Percentiles rank a stretch among this genome's conserved stretches.
Evolutionary conservation across 37 sponge, comb jelly and placozoan genomes (phyloP).

Genomic region (Halisarca cf. caerulea): DNA sequence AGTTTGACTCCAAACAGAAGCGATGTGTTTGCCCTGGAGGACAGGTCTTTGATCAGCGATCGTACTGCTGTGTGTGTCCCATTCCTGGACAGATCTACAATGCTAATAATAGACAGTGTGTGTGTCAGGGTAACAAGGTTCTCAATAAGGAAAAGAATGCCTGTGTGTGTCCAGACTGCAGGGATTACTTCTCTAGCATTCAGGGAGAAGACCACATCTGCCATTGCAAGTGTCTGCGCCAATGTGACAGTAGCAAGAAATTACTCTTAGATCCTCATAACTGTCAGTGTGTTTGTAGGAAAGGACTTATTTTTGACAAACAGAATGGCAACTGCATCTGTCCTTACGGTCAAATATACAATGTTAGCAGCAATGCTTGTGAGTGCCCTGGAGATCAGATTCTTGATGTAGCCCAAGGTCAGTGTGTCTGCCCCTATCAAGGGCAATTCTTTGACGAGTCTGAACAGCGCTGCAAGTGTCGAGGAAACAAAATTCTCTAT

Average conservation of each 20-base stretch:
- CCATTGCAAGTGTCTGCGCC: neutral
- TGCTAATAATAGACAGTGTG: neutral
- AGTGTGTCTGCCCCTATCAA: neutral
- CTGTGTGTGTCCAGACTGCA: neutral
- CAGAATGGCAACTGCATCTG: neutral
- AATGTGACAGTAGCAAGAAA: neutral
- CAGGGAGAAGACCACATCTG: neutral
- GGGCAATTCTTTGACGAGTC: slow-evolving; percentile 1
- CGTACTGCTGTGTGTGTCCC: neutral
- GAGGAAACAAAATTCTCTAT: neutral
- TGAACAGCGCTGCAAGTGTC: neutral
- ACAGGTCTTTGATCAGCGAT: neutral
- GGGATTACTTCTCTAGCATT: no score
- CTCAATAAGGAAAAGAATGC: neutral
- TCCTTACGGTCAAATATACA: neutral
- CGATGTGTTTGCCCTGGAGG: neutral
- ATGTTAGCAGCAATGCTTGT: neutral
- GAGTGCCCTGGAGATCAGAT: slow-evolving; percentile 24
- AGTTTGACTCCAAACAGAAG: neutral
- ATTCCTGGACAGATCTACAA: neutral
- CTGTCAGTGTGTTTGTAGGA: slow-evolving; percentile 3
- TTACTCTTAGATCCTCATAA: neutral
- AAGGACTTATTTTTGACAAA: neutral
- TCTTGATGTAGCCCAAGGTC: neutral
- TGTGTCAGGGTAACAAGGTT: slow-evolving; percentile 16